Percentiles rank a stretch among this genome's conserved stretches.
phyloP scores from a whole-genome alignment of 2,888 invertebrate species.

The Drosophila recens region DNA sequence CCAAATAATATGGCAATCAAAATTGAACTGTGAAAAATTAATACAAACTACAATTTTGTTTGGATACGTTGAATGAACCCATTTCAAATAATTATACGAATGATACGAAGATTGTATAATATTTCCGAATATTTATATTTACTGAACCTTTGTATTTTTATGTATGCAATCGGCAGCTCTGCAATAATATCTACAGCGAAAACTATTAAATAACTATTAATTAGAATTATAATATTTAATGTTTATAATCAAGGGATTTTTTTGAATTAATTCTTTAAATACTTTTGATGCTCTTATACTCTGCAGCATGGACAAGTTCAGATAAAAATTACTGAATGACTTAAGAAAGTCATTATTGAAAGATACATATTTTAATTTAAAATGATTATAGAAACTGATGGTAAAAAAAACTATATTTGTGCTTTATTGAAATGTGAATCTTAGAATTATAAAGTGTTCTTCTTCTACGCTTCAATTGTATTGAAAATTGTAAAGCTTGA shows the following conservation, averaged over 20 bases:
- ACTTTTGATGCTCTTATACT: too few species aligned
- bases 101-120: not conserved
- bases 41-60: not conserved
- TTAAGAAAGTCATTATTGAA: too few species aligned
- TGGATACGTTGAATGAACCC: not conserved
- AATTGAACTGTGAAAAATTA: not conserved
- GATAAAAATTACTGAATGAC: too few species aligned
- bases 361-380: not conserved
- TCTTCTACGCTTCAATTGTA: not conserved
- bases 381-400: not conserved
- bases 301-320: too few species aligned
- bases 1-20: not conserved
- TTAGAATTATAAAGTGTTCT: not conserved
- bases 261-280: too few species aligned
- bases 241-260: too few species aligned
- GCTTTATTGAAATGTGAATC: not conserved
- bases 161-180: not conserved
- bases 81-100: not conserved
- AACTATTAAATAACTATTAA: too few species aligned
- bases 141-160: not conserved
- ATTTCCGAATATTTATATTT: not conserved
- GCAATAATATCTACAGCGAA: too few species aligned
- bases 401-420: not conserved
- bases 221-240: too few species aligned
- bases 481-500: not conserved